phyloP scores from a whole-genome alignment of 2,113 vertebrate species.

The Pogona vitticeps region DNA sequence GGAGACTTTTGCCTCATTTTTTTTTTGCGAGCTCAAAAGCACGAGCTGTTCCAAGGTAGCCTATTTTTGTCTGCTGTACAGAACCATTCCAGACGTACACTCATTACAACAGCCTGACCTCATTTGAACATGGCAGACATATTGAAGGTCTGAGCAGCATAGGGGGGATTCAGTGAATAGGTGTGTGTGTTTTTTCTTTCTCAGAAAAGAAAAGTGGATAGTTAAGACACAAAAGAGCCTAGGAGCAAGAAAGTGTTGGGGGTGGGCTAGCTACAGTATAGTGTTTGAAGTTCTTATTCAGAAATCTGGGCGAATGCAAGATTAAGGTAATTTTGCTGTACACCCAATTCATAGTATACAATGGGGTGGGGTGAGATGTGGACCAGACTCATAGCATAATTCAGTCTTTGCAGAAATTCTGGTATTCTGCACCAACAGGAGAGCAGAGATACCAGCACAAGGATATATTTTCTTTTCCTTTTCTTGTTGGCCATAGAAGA shows the following conservation, averaged over 20 bases:
- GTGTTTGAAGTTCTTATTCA: not conserved
- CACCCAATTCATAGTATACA: not conserved
- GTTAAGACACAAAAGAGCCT: not conserved
- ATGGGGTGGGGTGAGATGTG: not conserved
- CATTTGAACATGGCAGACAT: conserved; percentile 48
- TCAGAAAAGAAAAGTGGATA: not conserved
- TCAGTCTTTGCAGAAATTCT: not conserved
- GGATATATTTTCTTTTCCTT: not conserved
- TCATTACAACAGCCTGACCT: conserved; percentile 50
- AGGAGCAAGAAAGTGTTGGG: not conserved
- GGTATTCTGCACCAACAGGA: not conserved
- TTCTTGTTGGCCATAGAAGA: not conserved
- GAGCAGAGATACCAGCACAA: not conserved
- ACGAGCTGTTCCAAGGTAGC: conserved; percentile 28
- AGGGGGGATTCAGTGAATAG: not conserved
- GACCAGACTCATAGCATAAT: not conserved
- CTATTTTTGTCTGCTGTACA: conserved; percentile 54
- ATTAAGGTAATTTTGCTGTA: not conserved
- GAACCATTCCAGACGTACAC: conserved; percentile 39
- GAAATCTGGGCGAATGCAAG: not conserved
- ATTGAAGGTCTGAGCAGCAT: conserved; percentile 21
- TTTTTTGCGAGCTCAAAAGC: conserved; percentile 44
- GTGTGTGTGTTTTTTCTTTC: not conserved
- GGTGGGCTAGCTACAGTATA: not conserved
- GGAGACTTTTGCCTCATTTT: conserved; percentile 30